These are phyloP conservation scores for Darevskia nairensis DNA, from an alignment of 2,797 vertebrate species.

Conservation along the genomic window DNA sequence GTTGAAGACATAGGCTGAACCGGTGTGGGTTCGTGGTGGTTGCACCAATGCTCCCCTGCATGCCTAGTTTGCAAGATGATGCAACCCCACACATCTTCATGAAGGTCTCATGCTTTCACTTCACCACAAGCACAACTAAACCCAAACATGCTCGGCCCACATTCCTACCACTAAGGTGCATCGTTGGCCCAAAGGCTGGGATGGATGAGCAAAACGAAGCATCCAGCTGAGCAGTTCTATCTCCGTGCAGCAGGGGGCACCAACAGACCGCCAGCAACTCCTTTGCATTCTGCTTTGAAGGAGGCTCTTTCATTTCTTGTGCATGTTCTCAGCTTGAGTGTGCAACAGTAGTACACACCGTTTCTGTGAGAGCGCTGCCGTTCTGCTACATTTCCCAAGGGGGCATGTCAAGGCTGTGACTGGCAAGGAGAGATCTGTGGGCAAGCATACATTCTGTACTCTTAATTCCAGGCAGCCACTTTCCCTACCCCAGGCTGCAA, in stretches of 20 bases:
- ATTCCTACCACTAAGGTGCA: background rate
- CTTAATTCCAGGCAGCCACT: background rate
- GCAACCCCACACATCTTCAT: too few species aligned
- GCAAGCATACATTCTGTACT: background rate
- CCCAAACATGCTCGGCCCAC: background rate
- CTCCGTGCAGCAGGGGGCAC: background rate
- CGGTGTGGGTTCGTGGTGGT: too few species aligned
- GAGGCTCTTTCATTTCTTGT: background rate
- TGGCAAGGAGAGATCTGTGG: background rate
- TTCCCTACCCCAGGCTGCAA: background rate
- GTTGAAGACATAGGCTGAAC: background rate
- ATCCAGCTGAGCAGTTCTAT: background rate
- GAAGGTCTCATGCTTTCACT: background rate
- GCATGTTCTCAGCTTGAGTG: background rate
- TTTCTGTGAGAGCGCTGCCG: background rate
- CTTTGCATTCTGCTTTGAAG: background rate
- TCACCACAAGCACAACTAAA: background rate
- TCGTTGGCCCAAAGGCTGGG: background rate
- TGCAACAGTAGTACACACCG: background rate
- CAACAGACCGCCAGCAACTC: slow-evolving; percentile 19
- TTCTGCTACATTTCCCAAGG: background rate
- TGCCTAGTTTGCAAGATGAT: background rate
- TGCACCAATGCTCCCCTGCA: too few species aligned
- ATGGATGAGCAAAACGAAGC: background rate
- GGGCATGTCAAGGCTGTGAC: background rate